phyloP scores from a whole-genome alignment of 2,888 invertebrate genomes.

The Carcina quercana region DNA sequence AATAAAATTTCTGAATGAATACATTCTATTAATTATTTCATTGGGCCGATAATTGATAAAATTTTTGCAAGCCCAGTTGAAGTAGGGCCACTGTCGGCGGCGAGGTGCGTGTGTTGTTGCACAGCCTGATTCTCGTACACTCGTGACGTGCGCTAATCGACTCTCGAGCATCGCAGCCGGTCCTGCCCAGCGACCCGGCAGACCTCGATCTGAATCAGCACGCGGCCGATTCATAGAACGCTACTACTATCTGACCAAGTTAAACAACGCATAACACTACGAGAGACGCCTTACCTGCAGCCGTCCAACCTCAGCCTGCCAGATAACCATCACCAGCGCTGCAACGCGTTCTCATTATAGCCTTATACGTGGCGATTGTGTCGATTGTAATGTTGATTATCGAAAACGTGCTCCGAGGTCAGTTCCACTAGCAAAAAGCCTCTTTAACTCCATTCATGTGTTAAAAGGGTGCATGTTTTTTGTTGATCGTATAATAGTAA shows the following conservation, averaged over 20 bases:
- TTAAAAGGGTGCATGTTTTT: conserved; percentile 37
- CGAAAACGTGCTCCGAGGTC: conserved; percentile 54
- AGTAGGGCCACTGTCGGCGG: too few species aligned
- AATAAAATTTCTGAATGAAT: too few species aligned
- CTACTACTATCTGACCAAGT: conserved; percentile 41
- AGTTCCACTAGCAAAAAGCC: conserved; percentile 32
- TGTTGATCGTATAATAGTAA: conserved; percentile 21
- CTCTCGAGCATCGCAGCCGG: conserved; percentile 40
- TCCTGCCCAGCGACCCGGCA: conserved; percentile 45
- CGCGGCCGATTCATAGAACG: conserved; percentile 48
- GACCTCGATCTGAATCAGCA: conserved; percentile 63
- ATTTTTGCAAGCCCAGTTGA: too few species aligned
- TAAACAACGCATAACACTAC: conserved; percentile 33
- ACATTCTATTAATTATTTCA: too few species aligned
- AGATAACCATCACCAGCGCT: conserved; percentile 24
- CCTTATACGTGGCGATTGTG: conserved; percentile 54
- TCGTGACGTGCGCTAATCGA: conserved; percentile 47
- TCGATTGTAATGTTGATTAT: conserved; percentile 50
- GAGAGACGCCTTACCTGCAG: conserved; percentile 17
- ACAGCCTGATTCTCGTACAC: conserved; percentile 32
- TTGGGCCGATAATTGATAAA: too few species aligned
- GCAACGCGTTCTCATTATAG: conserved; percentile 48
- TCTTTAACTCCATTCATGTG: conserved; percentile 37
- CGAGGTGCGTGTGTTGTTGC: conserved; percentile 31
- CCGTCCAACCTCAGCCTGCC: conserved; percentile 17